Percentiles rank a stretch among this genome's conserved stretches.
Evolutionary conservation across 2,797 vertebrate species (phyloP).

Genomic region (Taenioides sp.): DNA sequence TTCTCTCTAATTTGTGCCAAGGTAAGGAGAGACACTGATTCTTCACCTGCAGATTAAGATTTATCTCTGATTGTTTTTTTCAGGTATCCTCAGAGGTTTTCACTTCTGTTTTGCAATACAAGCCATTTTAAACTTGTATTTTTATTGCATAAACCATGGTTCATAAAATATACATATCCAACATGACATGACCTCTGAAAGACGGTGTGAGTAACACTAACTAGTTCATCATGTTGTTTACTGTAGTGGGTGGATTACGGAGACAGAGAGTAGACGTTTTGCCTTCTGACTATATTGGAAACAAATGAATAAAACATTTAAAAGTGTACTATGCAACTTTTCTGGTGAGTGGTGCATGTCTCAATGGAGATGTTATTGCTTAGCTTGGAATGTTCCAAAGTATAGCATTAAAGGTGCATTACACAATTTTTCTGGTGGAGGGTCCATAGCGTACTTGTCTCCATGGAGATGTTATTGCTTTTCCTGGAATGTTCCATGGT

Average conservation of each 20-base stretch:
- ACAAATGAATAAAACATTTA: background rate
- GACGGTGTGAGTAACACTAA: background rate
- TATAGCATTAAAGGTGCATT: background rate
- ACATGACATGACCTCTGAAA: background rate
- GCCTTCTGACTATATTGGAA: background rate
- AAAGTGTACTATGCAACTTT: background rate
- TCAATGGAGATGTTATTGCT: background rate
- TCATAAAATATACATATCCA: background rate
- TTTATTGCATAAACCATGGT: constrained; percentile 5
- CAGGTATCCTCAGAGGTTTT: constrained; percentile 44
- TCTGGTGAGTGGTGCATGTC: background rate
- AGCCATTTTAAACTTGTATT: constrained; percentile 11
- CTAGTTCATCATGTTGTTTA: background rate
- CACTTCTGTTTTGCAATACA: constrained; percentile 18
- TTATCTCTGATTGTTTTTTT: constrained; percentile 26
- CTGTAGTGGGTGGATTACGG: background rate
- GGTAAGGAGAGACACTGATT: constrained; percentile 74
- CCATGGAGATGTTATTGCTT: background rate
- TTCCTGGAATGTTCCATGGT: too few relatives aligned
- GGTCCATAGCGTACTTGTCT: background rate
- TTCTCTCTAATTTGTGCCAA: constrained; percentile 78
- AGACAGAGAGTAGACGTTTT: background rate
- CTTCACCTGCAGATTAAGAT: constrained; percentile 42
- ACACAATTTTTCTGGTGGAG: background rate
- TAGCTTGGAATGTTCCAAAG: background rate